A percentile compares a stretch with the other conserved stretches of the same genome.
phyloP scores from a whole-genome alignment of 2,888 invertebrate species.

The Trissolcus japonicus region DNA sequence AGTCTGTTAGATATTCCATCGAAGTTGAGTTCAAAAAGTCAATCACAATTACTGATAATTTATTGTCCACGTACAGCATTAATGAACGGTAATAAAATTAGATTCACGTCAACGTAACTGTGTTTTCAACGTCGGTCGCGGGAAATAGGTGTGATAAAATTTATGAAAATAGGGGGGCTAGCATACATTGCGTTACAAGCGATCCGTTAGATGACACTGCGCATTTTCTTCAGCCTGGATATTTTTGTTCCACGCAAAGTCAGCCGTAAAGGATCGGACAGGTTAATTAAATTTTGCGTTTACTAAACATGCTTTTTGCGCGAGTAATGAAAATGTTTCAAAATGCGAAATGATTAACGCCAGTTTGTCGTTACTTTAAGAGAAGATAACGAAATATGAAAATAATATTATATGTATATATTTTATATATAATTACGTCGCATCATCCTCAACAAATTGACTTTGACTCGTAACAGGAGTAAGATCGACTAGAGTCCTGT shows the following conservation, averaged over 20 bases:
- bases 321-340: conserved; percentile 1
- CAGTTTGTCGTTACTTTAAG: conserved; percentile 6
- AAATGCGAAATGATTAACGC: not conserved
- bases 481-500: conserved; percentile 89
- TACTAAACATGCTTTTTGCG: not conserved
- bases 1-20: not conserved
- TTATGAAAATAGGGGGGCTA: conserved; percentile 28
- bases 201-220: conserved; percentile 47
- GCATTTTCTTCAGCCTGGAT: not conserved
- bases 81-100: conserved; percentile 25
- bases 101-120: conserved; percentile 42
- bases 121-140: conserved; percentile 27
- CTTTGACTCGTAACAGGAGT: conserved; percentile 88
- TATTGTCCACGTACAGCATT: conserved; percentile 32
- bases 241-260: not conserved
- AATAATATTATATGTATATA: not conserved
- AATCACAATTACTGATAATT: conserved; percentile 32
- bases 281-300: conserved; percentile 14
- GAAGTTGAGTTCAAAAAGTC: conserved; percentile 34
- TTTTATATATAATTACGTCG: conserved; percentile 85
- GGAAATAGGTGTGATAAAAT: conserved; percentile 43
- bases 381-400: not conserved
- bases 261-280: not conserved
- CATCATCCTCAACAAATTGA: conserved; percentile 88
- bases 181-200: conserved; percentile 22